phyloP scores from a whole-genome alignment of 2,113 vertebrate species.

The Picathartes gymnocephalus region DNA sequence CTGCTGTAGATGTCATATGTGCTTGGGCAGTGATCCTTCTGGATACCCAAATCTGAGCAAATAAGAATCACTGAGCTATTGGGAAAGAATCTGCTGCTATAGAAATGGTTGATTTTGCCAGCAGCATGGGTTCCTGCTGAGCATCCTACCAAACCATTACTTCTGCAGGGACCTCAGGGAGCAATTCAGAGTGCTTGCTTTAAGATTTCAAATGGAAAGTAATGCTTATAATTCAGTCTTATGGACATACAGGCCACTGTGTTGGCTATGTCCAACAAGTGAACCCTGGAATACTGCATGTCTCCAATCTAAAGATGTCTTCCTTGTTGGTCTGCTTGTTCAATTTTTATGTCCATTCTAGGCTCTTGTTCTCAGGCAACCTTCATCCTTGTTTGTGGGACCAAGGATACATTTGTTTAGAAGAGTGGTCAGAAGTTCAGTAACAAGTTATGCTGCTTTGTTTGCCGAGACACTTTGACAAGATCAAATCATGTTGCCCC shows the following conservation, averaged over 20 bases:
- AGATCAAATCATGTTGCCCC: neutral
- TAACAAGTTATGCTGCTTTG: neutral
- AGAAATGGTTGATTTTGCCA: neutral
- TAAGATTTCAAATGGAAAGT: neutral
- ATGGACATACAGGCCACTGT: neutral
- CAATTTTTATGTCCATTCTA: neutral
- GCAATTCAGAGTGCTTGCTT: neutral
- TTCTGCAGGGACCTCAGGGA: neutral
- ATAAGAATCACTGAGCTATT: neutral
- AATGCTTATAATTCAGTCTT: neutral
- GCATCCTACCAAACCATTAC: fast-evolving
- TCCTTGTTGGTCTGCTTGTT: neutral
- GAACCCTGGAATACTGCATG: neutral
- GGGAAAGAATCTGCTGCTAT: neutral
- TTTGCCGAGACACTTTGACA: neutral
- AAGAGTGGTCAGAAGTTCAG: neutral
- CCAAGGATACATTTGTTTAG: fast-evolving
- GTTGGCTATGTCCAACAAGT: neutral
- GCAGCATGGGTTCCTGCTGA: neutral
- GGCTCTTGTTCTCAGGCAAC: neutral
- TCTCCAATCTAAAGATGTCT: neutral
- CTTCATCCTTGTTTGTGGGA: neutral
- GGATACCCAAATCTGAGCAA: neutral
- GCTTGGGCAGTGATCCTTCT: neutral
- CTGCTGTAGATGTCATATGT: neutral